Evolutionary conservation across 2,113 vertebrate species (phyloP).

Genomic region (Pterocles burchelli): DNA sequence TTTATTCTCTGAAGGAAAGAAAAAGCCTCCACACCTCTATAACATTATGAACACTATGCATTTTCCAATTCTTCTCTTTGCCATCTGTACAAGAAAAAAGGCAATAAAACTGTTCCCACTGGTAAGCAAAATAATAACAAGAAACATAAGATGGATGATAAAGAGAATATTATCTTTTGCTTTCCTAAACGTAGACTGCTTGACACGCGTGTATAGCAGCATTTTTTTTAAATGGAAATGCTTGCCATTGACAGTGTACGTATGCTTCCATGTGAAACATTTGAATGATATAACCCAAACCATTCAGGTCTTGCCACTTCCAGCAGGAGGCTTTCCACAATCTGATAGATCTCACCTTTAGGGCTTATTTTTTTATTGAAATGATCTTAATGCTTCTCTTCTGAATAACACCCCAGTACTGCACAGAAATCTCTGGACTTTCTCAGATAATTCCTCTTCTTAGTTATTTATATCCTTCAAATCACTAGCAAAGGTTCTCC

Average conservation of each 20-base stretch:
- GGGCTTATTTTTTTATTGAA: background rate
- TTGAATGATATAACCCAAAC: background rate
- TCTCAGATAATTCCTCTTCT: background rate
- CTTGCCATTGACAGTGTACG: background rate
- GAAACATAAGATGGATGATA: background rate
- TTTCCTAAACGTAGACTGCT: background rate
- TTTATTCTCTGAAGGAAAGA: background rate
- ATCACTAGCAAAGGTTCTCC: background rate
- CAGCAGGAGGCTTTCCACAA: background rate
- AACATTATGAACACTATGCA: background rate
- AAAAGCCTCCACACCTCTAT: background rate
- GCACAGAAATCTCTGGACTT: background rate
- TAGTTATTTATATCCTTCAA: background rate
- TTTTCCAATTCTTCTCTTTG: conserved; percentile 10
- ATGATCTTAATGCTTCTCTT: background rate
- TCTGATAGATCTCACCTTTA: background rate
- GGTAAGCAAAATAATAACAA: conserved; percentile 10
- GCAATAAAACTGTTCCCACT: background rate
- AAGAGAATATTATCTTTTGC: background rate
- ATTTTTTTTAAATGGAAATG: background rate
- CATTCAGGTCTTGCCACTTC: background rate
- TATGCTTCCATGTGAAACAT: background rate
- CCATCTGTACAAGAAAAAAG: background rate
- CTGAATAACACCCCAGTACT: background rate
- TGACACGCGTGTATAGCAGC: background rate